Conservation (phyloP, 2,888 invertebrate species). For the Boloria selene region DNA sequence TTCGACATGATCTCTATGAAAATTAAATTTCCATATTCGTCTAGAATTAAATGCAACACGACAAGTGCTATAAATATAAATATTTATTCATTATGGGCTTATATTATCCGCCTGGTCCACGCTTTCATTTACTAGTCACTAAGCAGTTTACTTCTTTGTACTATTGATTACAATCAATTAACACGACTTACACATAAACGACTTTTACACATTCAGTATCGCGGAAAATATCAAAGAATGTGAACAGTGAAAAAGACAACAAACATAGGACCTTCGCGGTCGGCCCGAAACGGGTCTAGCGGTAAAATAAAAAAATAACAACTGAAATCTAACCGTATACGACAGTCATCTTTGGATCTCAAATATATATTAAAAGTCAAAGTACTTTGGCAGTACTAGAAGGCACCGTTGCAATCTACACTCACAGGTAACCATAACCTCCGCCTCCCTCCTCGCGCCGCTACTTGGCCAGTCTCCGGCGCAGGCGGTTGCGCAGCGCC, state of each 20-base stretch:
- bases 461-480: constrained; percentile 72
- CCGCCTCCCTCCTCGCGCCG: constrained; percentile 36
- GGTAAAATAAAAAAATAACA: constrained; percentile 56
- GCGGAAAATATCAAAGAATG: constrained; percentile 10
- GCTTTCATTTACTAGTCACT: constrained; percentile 70
- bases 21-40: constrained; percentile 68
- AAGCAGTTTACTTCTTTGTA: constrained; percentile 74
- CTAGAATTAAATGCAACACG: constrained; percentile 71
- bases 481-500: constrained; percentile 71
- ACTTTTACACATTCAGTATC: constrained; percentile 2
- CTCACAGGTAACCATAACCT: constrained; percentile 52
- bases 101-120: constrained; percentile 74
- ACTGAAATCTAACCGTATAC: constrained; percentile 68
- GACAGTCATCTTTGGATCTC: constrained; percentile 72
- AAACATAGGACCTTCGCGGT: constrained; percentile 38
- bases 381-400: constrained; percentile 63
- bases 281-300: constrained; percentile 43
- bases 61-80: constrained; percentile 70
- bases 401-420: constrained; percentile 55
- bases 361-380: constrained; percentile 45
- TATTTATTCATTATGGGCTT: constrained; percentile 66
- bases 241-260: constrained; percentile 7
- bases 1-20: constrained; percentile 52
- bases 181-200: constrained; percentile 41
- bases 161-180: constrained; percentile 64